phyloP scores from a whole-genome alignment of 2,797 vertebrate species.

The Iguana delicatissima region DNA sequence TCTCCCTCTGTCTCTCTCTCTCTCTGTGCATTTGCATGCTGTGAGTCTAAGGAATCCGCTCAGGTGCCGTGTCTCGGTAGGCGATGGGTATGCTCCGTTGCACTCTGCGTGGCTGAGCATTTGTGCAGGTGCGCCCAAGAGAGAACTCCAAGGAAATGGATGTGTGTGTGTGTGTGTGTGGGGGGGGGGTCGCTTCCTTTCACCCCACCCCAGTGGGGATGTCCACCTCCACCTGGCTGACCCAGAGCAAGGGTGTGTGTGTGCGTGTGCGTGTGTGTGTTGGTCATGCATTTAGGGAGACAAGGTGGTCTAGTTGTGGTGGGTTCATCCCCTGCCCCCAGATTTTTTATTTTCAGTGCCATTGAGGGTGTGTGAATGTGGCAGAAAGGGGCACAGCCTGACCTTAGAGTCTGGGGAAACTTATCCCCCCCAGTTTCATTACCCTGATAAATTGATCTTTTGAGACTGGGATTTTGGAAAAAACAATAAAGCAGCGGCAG shows the following conservation, averaged over 20 bases:
- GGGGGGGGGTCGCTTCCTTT: neutral
- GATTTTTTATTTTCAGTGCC: too few species aligned
- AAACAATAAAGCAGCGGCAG: too few species aligned
- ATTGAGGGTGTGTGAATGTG: neutral
- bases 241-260: neutral
- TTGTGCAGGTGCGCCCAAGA: neutral
- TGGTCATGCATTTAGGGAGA: too few species aligned
- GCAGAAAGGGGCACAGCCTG: neutral
- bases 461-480: too few species aligned
- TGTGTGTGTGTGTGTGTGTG: neutral
- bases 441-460: too few species aligned
- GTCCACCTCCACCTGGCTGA: neutral
- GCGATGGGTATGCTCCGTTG: too few species aligned
- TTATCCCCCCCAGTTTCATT: too few species aligned
- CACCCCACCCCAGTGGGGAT: neutral
- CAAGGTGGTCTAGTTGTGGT: neutral
- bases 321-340: neutral
- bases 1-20: too few species aligned
- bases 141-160: neutral
- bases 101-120: neutral
- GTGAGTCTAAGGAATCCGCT: neutral
- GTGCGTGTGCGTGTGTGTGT: too few species aligned
- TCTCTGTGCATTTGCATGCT: neutral
- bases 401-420: too few species aligned
- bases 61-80: neutral